Evolutionary conservation across 2,888 invertebrate species (phyloP).

Genomic region (Piscicola geometra): DNA sequence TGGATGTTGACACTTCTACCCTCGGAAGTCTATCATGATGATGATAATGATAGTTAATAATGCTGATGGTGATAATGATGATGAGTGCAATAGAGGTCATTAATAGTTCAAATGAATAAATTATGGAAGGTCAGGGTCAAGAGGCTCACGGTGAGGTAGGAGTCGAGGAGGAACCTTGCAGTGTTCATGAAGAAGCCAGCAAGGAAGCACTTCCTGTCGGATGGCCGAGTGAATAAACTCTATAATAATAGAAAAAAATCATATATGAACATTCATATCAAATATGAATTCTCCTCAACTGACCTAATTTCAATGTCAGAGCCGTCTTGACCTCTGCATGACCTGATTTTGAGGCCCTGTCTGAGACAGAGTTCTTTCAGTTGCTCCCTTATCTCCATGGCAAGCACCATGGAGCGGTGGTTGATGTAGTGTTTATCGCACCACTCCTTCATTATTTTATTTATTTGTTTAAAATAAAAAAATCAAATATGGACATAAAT

Average conservation of each 20-base stretch:
- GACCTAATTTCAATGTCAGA: neutral
- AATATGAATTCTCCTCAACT: neutral
- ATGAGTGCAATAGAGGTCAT: neutral
- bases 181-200: conserved; percentile 21
- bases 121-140: neutral
- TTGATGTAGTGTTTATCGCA: conserved; percentile 23
- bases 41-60: neutral
- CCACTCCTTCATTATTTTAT: conserved; percentile 13
- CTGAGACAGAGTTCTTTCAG: conserved; percentile 18
- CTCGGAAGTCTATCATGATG: neutral
- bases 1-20: neutral
- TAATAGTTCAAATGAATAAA: too few relatives aligned
- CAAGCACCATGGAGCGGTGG: conserved; percentile 15
- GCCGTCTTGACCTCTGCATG: neutral
- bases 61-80: neutral
- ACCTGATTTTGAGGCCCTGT: conserved; percentile 1
- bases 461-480: too few relatives aligned
- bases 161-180: conserved; percentile 11
- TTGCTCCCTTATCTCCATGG: conserved; percentile 10
- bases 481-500: too few relatives aligned
- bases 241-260: neutral
- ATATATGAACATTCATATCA: neutral
- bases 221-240: neutral
- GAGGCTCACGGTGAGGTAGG: conserved; percentile 4
- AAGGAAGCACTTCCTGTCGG: conserved; percentile 11